These are phyloP conservation scores for Pangasianodon gigas DNA, from an alignment of 2,113 vertebrate species.

Conservation along the genomic window DNA sequence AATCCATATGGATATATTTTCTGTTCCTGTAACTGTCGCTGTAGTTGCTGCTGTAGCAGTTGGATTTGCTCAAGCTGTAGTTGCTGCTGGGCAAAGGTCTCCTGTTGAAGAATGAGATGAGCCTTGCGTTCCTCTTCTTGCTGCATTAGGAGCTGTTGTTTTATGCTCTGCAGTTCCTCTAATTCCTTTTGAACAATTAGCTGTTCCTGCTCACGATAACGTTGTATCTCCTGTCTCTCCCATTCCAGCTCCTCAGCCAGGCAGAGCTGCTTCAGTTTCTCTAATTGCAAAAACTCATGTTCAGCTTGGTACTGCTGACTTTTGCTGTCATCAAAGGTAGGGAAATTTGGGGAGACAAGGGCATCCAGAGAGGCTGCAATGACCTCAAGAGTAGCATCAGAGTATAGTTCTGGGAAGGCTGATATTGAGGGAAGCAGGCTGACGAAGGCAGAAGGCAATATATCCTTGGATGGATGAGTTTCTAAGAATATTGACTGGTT, in stretches of 20 bases:
- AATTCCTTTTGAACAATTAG: conserved; percentile 96
- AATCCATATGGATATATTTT: conserved; percentile 85
- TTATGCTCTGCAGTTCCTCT: conserved; percentile 93
- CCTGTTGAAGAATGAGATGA: conserved; percentile 94
- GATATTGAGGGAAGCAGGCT: conserved; percentile 79
- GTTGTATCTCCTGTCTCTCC: conserved; percentile 97
- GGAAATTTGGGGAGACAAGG: conserved; percentile 80
- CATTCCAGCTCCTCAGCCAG: conserved; percentile 96
- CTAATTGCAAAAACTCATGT: conserved; percentile 91
- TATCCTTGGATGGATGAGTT: conserved; percentile 76
- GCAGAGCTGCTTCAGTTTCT: conserved; percentile 95
- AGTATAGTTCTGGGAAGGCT: conserved; percentile 85
- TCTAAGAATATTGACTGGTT: conserved; percentile 78
- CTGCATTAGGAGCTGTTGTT: conserved; percentile 92
- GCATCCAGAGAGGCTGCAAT: conserved; percentile 79
- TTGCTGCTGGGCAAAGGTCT: conserved; percentile 92
- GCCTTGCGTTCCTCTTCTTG: conserved; percentile 96
- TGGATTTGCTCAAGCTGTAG: conserved; percentile 94
- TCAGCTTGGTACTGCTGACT: conserved; percentile 93
- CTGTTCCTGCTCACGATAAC: conserved; percentile 95
- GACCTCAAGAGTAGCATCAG: conserved; percentile 83
- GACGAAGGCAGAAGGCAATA: conserved; percentile 76
- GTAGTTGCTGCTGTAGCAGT: conserved; percentile 92
- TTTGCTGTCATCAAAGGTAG: conserved; percentile 85
- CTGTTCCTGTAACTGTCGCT: conserved; percentile 92